Evolutionary conservation across 1,140 invertebrate genomes (phyloP).

Genomic region (Arctopsyche grandis): DNA sequence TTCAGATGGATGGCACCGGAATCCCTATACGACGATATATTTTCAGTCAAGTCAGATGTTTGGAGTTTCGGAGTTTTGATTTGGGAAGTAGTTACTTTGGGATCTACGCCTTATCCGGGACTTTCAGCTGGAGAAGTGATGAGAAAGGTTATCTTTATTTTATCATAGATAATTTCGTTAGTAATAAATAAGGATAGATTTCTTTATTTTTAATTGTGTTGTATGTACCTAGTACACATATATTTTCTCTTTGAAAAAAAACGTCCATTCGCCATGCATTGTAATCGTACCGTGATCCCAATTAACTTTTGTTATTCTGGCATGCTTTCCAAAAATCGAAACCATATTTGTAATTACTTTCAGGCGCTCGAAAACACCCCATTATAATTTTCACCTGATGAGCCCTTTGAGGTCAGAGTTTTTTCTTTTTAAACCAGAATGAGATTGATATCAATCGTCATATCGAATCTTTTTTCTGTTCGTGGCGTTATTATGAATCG

Average conservation of each 20-base stretch:
- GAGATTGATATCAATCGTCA: conserved; percentile 1
- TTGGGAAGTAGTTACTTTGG: conserved; percentile 94
- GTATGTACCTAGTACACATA: background rate
- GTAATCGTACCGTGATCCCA: background rate
- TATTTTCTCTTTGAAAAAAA: background rate
- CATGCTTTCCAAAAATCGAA: background rate
- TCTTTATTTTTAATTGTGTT: too few relatives aligned
- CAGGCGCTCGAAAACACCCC: background rate
- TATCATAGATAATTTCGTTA: background rate
- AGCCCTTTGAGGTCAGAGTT: background rate
- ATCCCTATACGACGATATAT: conserved; percentile 90
- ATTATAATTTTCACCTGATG: background rate
- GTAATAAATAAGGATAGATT: too few relatives aligned
- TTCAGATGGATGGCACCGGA: conserved; percentile 94
- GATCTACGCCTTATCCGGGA: conserved; percentile 90
- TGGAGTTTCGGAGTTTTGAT: conserved; percentile 94
- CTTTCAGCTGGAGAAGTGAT: conserved; percentile 86
- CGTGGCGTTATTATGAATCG: background rate
- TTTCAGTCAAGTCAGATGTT: conserved; percentile 90
- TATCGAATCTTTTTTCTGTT: background rate
- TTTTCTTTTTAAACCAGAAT: background rate
- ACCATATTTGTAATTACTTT: conserved; percentile 5
- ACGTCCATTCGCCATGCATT: too few relatives aligned
- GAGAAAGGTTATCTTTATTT: conserved; percentile 68
- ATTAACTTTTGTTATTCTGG: conserved; percentile 11